Percentiles rank a stretch among this genome's conserved stretches.
These are phyloP conservation scores for Acheta domesticus DNA, from an alignment of 2,888 invertebrate species.

Conservation along the genomic window DNA sequence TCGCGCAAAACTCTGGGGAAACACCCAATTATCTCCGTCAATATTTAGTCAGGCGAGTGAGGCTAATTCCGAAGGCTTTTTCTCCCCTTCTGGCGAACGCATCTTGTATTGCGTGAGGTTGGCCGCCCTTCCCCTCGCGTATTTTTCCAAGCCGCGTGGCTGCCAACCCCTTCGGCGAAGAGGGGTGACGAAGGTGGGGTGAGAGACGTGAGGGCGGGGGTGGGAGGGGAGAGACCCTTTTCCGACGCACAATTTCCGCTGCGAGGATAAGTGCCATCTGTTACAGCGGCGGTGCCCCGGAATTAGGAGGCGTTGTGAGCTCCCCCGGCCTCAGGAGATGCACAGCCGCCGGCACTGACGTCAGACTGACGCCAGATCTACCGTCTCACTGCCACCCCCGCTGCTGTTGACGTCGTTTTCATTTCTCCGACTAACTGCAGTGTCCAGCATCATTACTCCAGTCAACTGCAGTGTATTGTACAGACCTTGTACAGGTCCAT, in stretches of 20 bases:
- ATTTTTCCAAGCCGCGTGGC: background rate
- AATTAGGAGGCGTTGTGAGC: background rate
- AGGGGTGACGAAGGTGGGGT: background rate
- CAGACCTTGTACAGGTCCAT: too few relatives aligned
- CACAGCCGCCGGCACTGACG: background rate
- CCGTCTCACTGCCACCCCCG: too few relatives aligned
- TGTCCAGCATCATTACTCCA: too few relatives aligned
- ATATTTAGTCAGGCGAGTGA: background rate
- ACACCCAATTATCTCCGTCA: slow-evolving; percentile 1
- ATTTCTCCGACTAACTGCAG: too few relatives aligned
- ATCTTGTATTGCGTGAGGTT: background rate
- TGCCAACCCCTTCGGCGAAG: background rate
- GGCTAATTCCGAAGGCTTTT: slow-evolving; percentile 7
- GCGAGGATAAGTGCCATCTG: slow-evolving; percentile 4
- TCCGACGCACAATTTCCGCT: background rate
- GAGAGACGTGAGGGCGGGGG: background rate
- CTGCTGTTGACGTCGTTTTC: too few relatives aligned
- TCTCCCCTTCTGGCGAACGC: background rate
- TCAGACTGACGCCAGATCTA: background rate
- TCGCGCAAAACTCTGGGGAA: background rate
- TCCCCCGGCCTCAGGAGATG: background rate
- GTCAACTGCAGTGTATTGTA: too few relatives aligned
- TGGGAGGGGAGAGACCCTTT: background rate
- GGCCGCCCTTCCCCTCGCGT: background rate
- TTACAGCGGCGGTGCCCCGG: slow-evolving; percentile 3